Conservation (phyloP, 2,888 invertebrate species). For the Hybos culiciformis region DNA sequence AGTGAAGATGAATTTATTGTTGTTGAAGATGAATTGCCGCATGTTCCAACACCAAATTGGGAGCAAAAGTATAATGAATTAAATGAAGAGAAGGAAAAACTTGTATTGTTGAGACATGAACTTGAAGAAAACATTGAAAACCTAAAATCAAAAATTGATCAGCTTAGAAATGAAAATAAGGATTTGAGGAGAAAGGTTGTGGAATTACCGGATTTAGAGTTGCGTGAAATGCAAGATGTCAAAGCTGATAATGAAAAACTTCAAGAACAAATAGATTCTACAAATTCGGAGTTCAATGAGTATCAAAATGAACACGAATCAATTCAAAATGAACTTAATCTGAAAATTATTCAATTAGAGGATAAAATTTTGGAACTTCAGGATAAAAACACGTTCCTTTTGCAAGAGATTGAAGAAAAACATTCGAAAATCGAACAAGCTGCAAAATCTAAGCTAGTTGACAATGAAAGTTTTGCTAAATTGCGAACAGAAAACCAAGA, state of each 20-base stretch:
- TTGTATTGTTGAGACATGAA: conserved; percentile 13
- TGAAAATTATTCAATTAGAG: conserved; percentile 12
- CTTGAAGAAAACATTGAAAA: conserved; percentile 22
- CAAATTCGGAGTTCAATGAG: conserved; percentile 10
- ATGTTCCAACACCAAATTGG: not conserved
- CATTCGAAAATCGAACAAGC: not conserved
- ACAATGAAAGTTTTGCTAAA: not conserved
- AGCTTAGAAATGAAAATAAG: conserved; percentile 14
- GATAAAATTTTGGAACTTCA: conserved; percentile 1
- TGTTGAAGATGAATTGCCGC: conserved; percentile 25
- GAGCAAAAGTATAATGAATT: conserved; percentile 24
- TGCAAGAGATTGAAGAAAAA: conserved; percentile 14
- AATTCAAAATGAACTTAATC: conserved; percentile 22
- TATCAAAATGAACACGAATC: conserved; percentile 22
- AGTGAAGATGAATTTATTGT: conserved; percentile 29
- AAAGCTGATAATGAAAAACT: conserved; percentile 14
- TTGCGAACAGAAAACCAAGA: conserved; percentile 5
- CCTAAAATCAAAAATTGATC: conserved; percentile 16
- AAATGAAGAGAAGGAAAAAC: conserved; percentile 18
- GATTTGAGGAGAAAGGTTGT: conserved; percentile 15
- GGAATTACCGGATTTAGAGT: conserved; percentile 10
- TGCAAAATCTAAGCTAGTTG: not conserved
- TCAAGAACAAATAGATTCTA: conserved; percentile 15
- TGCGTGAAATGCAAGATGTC: conserved; percentile 14
- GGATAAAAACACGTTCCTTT: conserved; percentile 11